Evolutionary conservation across 2,113 vertebrate genomes (phyloP).

Genomic region (Aepyceros melampus): DNA sequence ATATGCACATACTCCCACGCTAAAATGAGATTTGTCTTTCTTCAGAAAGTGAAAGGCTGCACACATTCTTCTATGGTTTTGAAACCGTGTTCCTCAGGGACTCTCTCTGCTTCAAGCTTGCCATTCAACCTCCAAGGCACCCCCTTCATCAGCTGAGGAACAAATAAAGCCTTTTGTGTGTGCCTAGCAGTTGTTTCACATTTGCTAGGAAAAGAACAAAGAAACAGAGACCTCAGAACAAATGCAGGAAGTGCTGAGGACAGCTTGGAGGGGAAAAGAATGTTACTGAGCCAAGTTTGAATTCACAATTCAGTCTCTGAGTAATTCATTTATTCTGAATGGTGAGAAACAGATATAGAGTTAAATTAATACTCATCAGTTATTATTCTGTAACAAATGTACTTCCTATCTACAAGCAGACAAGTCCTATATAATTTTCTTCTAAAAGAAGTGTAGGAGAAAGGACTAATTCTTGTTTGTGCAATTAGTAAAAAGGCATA

Average conservation of each 20-base stretch:
- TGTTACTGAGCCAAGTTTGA: neutral
- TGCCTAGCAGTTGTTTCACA: neutral
- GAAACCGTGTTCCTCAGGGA: neutral
- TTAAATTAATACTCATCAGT: slow-evolving; percentile 37
- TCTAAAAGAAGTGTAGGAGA: slow-evolving; percentile 14
- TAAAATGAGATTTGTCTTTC: neutral
- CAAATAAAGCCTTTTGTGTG: neutral
- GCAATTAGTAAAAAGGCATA: neutral
- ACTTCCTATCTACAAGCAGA: neutral
- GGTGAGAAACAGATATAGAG: slow-evolving; percentile 7
- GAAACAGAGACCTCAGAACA: neutral
- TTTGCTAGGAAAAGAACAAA: slow-evolving; percentile 37
- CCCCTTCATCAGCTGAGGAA: neutral
- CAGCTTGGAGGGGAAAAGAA: neutral
- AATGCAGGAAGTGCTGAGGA: neutral
- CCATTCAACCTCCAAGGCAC: neutral
- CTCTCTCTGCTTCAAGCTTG: neutral
- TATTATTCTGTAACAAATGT: slow-evolving; percentile 31
- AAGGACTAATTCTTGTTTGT: slow-evolving; percentile 41
- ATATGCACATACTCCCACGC: too few relatives aligned
- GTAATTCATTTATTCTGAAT: slow-evolving; percentile 26
- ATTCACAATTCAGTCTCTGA: neutral
- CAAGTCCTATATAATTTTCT: slow-evolving; percentile 41
- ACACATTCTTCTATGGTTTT: neutral
- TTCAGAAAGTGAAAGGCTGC: neutral